These are phyloP conservation scores for Cottus gobio DNA, from an alignment of 2,113 vertebrate genomes.

Conservation along the genomic window DNA sequence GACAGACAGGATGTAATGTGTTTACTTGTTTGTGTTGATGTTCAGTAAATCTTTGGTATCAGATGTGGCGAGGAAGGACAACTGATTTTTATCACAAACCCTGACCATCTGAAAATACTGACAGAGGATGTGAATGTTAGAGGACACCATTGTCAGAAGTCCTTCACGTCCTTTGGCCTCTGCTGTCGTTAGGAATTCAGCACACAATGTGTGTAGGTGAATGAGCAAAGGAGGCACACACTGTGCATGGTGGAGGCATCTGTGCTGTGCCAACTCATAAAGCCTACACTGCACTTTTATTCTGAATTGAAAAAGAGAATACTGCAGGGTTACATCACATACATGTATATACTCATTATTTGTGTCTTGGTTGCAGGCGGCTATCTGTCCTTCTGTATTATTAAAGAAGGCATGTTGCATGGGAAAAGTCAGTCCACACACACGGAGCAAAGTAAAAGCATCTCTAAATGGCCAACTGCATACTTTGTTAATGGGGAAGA, in stretches of 20 bases:
- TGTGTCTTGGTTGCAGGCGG: neutral
- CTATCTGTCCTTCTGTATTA: neutral
- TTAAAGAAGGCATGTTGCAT: neutral
- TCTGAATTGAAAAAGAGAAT: neutral
- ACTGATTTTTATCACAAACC: slow-evolving; percentile 33
- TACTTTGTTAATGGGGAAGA: neutral
- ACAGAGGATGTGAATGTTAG: slow-evolving; percentile 63
- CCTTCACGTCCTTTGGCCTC: slow-evolving; percentile 55
- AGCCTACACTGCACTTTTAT: slow-evolving; percentile 20
- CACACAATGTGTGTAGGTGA: slow-evolving; percentile 38
- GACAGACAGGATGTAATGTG: neutral
- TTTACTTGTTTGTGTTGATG: slow-evolving; percentile 1
- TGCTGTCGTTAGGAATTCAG: slow-evolving; percentile 62
- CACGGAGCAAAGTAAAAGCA: neutral
- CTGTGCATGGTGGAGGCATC: slow-evolving; percentile 31
- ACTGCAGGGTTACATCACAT: slow-evolving; percentile 16
- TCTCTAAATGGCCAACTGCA: neutral
- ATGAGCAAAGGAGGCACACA: slow-evolving; percentile 43
- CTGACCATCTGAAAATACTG: slow-evolving; percentile 48
- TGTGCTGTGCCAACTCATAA: slow-evolving; percentile 42
- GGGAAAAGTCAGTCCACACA: neutral
- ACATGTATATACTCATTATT: slow-evolving; percentile 3
- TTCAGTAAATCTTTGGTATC: slow-evolving; percentile 19
- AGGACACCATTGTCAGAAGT: slow-evolving; percentile 61
- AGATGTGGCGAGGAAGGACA: slow-evolving; percentile 17